Base-by-base conservation (phyloP, 2,888 invertebrate species). In the Pimpla rufipes region DNA sequence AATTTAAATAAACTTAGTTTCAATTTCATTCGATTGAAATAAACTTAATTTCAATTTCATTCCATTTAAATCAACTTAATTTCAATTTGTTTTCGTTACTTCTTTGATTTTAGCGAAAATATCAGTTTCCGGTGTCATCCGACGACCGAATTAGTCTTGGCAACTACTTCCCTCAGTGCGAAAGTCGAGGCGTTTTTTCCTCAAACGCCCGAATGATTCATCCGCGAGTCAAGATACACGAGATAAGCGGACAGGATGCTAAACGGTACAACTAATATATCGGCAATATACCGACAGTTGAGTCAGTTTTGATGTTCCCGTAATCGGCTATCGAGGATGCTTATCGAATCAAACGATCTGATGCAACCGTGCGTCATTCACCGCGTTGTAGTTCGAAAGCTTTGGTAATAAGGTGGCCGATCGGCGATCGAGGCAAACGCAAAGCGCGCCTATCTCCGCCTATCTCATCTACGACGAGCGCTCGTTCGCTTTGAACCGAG, bases 291-390 rank as follows among this genome's bases (percentile, higher is more conserved):
- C 7, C n/a, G 0, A 18, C 13, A 66, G 16, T 66, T 66, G 66
- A 45, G 66, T 66, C 66, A 45, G 40, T 45, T 66, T 45, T 21
- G 10, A 62, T 62, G 66, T 66, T 66, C 66, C 42, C 66, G 42
- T 40, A 42, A 23, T 66, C 66, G 66, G 13, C 23, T 42, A 66
- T 66, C 66, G 18, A 2, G 42, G 11, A 42, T 23, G 11, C 13
- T 66, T 66, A 66, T 66, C 66, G 21, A 16, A 23, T 66, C 5
- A 11, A 66, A 23, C 13, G 29, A 42, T 45, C 21, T 23, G 66
- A 66, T 66, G 42, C 42, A 66, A 45, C 21, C 42, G n/a, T 66
- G 66, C 66, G 66, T 66, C 66, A 66, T 45, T 29, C 29, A 29
- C 42, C 59, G 8, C 52, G 16, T 1, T 37, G 52, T 40, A 10